phyloP scores from a whole-genome alignment of 2,113 vertebrate species.

The Cyanoderma ruficeps region DNA sequence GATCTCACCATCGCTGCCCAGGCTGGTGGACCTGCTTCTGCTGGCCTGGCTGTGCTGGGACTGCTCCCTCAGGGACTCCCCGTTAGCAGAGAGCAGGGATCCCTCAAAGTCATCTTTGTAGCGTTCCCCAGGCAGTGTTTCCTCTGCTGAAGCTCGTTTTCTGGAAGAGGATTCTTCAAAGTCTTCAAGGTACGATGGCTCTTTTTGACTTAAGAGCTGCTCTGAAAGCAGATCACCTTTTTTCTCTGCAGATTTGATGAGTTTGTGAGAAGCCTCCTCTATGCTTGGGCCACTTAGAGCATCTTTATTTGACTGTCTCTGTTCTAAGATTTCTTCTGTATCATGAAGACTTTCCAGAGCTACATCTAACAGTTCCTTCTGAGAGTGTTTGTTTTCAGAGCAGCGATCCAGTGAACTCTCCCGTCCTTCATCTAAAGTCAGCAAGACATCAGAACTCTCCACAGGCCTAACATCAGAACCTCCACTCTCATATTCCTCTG shows the following conservation, averaged over 20 bases:
- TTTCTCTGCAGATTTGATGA: slow-evolving; percentile 44
- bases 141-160: slow-evolving; percentile 60
- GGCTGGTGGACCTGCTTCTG: slow-evolving; percentile 60
- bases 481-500: slow-evolving; percentile 56
- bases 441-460: slow-evolving; percentile 60
- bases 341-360: slow-evolving; percentile 9
- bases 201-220: slow-evolving; percentile 37
- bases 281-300: not conserved
- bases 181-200: slow-evolving; percentile 65
- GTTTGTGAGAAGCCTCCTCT: not conserved
- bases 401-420: slow-evolving; percentile 24
- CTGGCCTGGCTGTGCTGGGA: slow-evolving; percentile 53
- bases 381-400: slow-evolving; percentile 27
- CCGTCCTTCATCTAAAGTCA: slow-evolving; percentile 68
- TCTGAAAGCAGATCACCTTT: slow-evolving; percentile 41
- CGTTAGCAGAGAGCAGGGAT: slow-evolving; percentile 56
- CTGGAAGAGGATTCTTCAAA: slow-evolving; percentile 70
- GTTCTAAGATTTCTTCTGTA: slow-evolving; percentile 14
- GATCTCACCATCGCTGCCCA: slow-evolving; percentile 81
- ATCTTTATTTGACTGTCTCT: slow-evolving; percentile 1
- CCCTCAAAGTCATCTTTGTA: slow-evolving; percentile 81
- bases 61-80: slow-evolving; percentile 45
- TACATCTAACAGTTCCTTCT: slow-evolving; percentile 26
- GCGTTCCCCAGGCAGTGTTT: slow-evolving; percentile 20
- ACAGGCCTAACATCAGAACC: not conserved